Conservation (phyloP, 2,113 vertebrate species). For the Saccopteryx bilineata region DNA sequence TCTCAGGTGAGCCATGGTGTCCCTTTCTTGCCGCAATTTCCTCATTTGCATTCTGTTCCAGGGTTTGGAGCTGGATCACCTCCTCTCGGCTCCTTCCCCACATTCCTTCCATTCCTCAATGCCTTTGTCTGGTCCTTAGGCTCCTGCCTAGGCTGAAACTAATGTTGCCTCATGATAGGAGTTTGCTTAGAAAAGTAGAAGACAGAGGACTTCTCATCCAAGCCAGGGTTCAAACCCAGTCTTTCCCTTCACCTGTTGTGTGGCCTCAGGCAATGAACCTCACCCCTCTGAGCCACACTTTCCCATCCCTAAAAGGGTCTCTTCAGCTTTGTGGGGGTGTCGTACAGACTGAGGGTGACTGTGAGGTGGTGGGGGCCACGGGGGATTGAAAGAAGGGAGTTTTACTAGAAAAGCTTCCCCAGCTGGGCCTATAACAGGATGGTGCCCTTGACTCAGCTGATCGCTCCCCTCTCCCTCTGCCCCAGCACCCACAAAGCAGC, state of each 20-base stretch:
- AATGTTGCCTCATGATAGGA: background rate
- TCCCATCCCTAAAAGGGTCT: background rate
- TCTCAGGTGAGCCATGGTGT: background rate
- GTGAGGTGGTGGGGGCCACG: background rate
- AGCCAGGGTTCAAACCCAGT: background rate
- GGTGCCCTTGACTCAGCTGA: background rate
- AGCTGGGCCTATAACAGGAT: background rate
- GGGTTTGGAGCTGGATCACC: background rate
- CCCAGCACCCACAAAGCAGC: background rate
- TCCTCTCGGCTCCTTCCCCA: background rate
- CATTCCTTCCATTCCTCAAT: background rate
- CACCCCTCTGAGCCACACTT: background rate
- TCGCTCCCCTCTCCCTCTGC: background rate
- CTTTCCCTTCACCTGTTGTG: background rate
- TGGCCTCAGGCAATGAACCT: background rate
- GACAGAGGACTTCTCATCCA: background rate
- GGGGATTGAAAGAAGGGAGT: background rate
- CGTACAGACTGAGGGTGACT: background rate
- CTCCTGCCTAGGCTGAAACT: background rate
- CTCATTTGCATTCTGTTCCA: no score
- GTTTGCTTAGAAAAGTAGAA: background rate
- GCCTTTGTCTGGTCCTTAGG: background rate
- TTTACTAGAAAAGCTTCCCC: background rate
- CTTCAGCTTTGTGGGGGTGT: background rate
- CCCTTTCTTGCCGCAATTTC: background rate